These are phyloP conservation scores for Rhinogobio ventralis DNA, from an alignment of 2,797 vertebrate genomes.

Conservation along the genomic window DNA sequence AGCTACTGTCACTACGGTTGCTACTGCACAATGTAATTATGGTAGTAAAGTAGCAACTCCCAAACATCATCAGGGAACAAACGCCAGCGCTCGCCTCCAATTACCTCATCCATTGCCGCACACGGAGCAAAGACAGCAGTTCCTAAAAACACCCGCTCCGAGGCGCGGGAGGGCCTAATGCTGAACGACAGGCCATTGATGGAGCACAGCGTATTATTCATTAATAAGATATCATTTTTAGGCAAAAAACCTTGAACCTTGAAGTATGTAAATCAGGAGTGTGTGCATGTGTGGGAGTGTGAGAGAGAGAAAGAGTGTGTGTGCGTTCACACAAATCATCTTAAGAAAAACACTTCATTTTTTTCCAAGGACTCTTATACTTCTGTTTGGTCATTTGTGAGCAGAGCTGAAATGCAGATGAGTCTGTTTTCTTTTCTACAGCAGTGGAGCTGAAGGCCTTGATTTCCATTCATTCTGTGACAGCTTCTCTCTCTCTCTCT, in stretches of 20 bases:
- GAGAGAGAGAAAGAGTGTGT: not conserved
- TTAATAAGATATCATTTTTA: constrained; percentile 1
- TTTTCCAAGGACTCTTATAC: constrained; percentile 22
- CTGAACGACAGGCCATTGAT: not conserved
- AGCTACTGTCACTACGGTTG: no score
- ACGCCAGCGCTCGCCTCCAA: no score
- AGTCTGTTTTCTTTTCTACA: not conserved
- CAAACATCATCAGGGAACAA: no score
- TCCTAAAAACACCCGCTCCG: not conserved
- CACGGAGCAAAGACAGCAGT: no score
- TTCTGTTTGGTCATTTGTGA: constrained; percentile 44
- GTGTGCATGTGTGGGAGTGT: not conserved
- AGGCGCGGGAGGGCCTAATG: no score
- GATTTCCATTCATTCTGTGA: constrained; percentile 41
- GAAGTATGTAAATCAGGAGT: constrained; percentile 4
- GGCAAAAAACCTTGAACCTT: not conserved
- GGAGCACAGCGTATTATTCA: not conserved
- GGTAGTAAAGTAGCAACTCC: no score
- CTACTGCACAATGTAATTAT: no score
- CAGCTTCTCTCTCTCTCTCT: not conserved
- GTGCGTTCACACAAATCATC: constrained; percentile 23
- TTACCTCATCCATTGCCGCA: no score
- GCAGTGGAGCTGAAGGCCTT: constrained; percentile 20
- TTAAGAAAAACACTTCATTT: constrained; percentile 42
- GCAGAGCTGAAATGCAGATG: constrained; percentile 38